Conservation (phyloP, 2,113 vertebrate genomes). For the Myxocyprinus asiaticus region DNA sequence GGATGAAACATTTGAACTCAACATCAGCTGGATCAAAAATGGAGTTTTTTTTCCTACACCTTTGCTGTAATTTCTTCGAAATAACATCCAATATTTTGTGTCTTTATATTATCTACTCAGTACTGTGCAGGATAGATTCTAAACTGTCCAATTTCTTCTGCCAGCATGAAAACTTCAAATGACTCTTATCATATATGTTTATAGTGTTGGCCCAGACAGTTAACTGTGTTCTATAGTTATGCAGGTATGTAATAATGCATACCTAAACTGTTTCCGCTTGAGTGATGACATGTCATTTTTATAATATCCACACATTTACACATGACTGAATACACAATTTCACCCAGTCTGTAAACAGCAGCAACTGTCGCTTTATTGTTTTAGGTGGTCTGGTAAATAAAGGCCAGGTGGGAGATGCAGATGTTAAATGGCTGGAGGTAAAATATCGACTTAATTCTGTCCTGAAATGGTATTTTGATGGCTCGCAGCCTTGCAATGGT, state of each 20-base stretch:
- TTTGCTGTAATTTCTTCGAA: not conserved
- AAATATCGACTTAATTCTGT: slow-evolving; percentile 55
- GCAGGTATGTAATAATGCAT: slow-evolving; percentile 21
- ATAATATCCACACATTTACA: slow-evolving; percentile 13
- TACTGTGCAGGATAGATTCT: slow-evolving; percentile 2
- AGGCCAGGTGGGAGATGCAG: slow-evolving; percentile 37
- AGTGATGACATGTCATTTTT: slow-evolving; percentile 22
- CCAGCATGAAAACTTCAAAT: not conserved
- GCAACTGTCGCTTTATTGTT: slow-evolving; percentile 2
- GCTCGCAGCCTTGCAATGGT: slow-evolving; percentile 49
- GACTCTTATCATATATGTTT: slow-evolving; percentile 16
- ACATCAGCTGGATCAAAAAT: slow-evolving; percentile 7
- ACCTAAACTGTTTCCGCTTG: slow-evolving; percentile 27
- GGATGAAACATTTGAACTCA: not conserved
- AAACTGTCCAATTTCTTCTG: slow-evolving; percentile 9
- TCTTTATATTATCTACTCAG: not conserved
- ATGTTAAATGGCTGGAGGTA: slow-evolving; percentile 58
- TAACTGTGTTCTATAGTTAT: slow-evolving; percentile 13
- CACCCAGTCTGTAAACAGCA: not conserved
- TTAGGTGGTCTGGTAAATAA: not conserved
- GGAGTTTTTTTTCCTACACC: not conserved
- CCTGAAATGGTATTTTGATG: slow-evolving; percentile 49
- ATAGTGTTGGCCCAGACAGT: not conserved
- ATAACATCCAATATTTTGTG: not conserved
- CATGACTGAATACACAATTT: slow-evolving; percentile 27